Percentiles rank a stretch among this genome's conserved stretches.
Conservation (phyloP, 1,140 invertebrate species). For the Listronotus oregonensis region DNA sequence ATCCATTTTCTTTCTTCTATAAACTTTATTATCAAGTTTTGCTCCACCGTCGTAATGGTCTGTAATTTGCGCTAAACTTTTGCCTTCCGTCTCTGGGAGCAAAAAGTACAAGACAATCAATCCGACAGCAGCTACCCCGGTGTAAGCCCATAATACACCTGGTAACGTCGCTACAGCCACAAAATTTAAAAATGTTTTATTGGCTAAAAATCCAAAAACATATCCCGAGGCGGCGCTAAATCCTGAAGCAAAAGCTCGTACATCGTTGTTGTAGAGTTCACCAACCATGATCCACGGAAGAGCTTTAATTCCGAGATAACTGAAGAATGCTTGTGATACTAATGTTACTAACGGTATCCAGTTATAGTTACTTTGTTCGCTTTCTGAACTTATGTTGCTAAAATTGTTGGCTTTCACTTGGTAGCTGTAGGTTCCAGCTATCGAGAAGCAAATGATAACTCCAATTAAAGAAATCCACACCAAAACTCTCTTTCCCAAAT, state of each 20-base stretch:
- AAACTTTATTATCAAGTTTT: slow-evolving; percentile 51
- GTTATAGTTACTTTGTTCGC: slow-evolving; percentile 52
- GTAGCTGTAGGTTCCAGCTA: slow-evolving; percentile 63
- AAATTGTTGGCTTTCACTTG: slow-evolving; percentile 12
- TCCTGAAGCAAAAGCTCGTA: slow-evolving; percentile 69
- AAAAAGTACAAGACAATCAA: slow-evolving; percentile 61
- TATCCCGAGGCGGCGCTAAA: slow-evolving; percentile 70
- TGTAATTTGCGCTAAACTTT: slow-evolving; percentile 72
- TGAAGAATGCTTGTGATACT: slow-evolving; percentile 67
- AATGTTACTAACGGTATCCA: slow-evolving; percentile 72
- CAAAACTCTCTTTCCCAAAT: slow-evolving; percentile 70
- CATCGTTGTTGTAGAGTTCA: slow-evolving; percentile 69
- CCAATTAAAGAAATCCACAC: slow-evolving; percentile 69
- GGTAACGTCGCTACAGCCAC: slow-evolving; percentile 63
- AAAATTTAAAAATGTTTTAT: slow-evolving; percentile 72
- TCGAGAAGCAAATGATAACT: slow-evolving; percentile 65
- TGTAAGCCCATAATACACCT: slow-evolving; percentile 71
- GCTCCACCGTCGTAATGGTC: slow-evolving; percentile 68
- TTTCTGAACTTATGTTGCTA: neutral
- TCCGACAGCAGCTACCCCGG: slow-evolving; percentile 64
- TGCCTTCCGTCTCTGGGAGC: slow-evolving; percentile 81
- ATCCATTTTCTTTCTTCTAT: slow-evolving; percentile 26
- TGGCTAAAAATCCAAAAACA: slow-evolving; percentile 71
- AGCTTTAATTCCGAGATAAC: slow-evolving; percentile 69
- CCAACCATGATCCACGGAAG: slow-evolving; percentile 78